These are phyloP conservation scores for Hucho hucho DNA, from an alignment of 2,113 vertebrate species.

Conservation along the genomic window DNA sequence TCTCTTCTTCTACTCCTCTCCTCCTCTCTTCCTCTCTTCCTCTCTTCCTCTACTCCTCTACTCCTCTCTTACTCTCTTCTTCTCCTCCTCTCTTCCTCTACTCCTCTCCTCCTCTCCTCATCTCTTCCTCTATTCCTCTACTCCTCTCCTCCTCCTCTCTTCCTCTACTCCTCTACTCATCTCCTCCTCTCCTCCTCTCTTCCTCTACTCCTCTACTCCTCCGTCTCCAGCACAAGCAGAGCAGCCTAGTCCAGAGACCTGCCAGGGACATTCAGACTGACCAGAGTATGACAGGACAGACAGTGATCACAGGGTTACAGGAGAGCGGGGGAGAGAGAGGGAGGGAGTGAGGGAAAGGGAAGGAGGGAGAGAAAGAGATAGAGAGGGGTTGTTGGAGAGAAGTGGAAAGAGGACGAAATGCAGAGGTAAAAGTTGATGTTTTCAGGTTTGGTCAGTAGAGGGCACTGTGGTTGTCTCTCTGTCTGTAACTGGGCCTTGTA, in stretches of 20 bases:
- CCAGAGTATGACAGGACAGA: not conserved
- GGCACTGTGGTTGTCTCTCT: slow-evolving; percentile 42
- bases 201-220: too few species aligned
- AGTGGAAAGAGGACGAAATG: not conserved
- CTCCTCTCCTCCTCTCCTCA: too few species aligned
- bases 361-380: not conserved
- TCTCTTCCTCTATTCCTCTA: too few species aligned
- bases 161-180: too few species aligned
- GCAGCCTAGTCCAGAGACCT: slow-evolving; percentile 4
- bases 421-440: not conserved
- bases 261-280: not conserved
- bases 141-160: too few species aligned
- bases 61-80: too few species aligned
- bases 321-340: not conserved
- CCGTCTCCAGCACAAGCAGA: not conserved
- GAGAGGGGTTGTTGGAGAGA: slow-evolving; percentile 3
- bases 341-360: not conserved
- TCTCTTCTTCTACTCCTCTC: too few species aligned
- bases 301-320: not conserved
- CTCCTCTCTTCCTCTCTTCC: too few species aligned
- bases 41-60: too few species aligned
- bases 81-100: too few species aligned
- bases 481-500: not conserved
- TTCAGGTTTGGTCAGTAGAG: slow-evolving; percentile 35
- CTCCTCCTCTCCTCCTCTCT: too few species aligned